Evolutionary conservation across 2,888 invertebrate genomes (phyloP).

Genomic region (Mythimna loreyi): DNA sequence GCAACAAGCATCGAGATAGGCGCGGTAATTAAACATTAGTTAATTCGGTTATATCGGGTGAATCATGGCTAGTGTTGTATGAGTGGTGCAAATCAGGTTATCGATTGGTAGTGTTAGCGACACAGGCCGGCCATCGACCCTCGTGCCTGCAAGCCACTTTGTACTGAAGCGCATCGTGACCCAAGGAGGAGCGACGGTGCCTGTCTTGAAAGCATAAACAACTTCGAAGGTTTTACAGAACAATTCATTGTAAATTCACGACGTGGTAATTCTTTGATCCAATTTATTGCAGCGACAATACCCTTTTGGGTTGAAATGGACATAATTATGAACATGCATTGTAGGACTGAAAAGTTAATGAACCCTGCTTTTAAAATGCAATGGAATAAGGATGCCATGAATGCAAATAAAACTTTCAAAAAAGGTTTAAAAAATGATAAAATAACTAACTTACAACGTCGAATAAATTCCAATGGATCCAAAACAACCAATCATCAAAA

Average conservation of each 20-base stretch:
- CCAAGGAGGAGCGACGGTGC: constrained; percentile 61
- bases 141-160: constrained; percentile 66
- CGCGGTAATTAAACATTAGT: constrained; percentile 66
- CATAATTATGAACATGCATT: background rate
- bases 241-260: constrained; percentile 21
- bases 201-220: constrained; percentile 56
- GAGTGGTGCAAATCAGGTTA: constrained; percentile 86
- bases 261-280: constrained; percentile 21
- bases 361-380: background rate
- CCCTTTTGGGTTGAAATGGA: constrained; percentile 11
- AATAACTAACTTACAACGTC: background rate
- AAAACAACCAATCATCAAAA: background rate
- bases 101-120: constrained; percentile 83
- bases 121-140: constrained; percentile 85
- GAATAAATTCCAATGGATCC: background rate
- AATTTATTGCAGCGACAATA: constrained; percentile 22
- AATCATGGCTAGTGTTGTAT: constrained; percentile 79
- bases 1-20: constrained; percentile 62
- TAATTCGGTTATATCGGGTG: constrained; percentile 72
- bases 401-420: background rate
- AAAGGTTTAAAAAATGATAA: too few species aligned
- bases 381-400: background rate
- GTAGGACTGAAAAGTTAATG: background rate
- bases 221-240: constrained; percentile 37
- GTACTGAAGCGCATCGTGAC: constrained; percentile 64